Evolutionary conservation across 2,888 invertebrate genomes (phyloP).

Genomic region (Archips xylosteana): DNA sequence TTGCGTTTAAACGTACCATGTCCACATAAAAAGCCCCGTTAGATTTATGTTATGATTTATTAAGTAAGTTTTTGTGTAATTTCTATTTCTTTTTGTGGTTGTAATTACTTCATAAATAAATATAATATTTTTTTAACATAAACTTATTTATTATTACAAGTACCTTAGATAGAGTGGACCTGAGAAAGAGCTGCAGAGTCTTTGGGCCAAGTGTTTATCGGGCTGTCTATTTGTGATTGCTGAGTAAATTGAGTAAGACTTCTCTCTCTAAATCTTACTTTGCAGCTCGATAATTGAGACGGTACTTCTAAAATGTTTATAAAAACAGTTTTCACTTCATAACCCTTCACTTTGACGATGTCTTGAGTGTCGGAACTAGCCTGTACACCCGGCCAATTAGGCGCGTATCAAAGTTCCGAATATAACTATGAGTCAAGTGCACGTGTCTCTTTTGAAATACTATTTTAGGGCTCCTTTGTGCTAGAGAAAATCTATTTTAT

Average conservation of each 20-base stretch:
- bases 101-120: no score
- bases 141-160: no score
- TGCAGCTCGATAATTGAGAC: not conserved
- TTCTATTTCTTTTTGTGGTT: no score
- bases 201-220: no score
- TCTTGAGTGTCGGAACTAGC: constrained; percentile 11
- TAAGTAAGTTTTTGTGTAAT: no score
- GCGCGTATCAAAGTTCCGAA: constrained; percentile 42
- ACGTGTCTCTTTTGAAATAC: constrained; percentile 40
- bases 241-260: not conserved
- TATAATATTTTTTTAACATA: no score
- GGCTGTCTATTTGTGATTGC: no score
- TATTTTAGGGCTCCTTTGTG: constrained; percentile 40
- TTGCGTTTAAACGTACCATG: no score
- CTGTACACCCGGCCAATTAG: constrained; percentile 3
- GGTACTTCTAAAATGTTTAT: not conserved
- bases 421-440: constrained; percentile 45
- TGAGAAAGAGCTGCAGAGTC: no score
- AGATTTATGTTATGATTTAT: no score
- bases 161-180: no score
- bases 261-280: not conserved
- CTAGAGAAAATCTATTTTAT: constrained; percentile 7
- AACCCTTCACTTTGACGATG: constrained; percentile 13
- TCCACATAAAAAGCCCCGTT: no score
- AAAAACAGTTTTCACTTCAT: not conserved